phyloP scores from a whole-genome alignment of 2,888 invertebrate species.

The Pyrochroa serraticornis region DNA sequence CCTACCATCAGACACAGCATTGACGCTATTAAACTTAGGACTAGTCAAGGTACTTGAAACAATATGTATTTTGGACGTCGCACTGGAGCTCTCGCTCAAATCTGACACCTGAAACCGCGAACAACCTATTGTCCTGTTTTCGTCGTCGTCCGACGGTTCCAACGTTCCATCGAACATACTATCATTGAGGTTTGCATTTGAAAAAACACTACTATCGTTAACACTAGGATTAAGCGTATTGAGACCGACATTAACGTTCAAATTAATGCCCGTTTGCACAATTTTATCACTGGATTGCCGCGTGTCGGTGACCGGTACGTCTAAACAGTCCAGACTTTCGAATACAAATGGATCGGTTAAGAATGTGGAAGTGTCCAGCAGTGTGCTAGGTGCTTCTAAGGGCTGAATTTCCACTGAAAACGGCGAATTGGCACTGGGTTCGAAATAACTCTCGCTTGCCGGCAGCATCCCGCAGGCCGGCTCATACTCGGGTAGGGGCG shows the following conservation, averaged over 20 bases:
- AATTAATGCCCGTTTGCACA: conserved; percentile 47
- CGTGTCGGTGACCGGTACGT: conserved; percentile 52
- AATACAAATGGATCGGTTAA: conserved; percentile 63
- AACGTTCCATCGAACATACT: conserved; percentile 6
- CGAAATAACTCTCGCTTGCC: conserved; percentile 48
- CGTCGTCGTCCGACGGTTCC: conserved; percentile 22
- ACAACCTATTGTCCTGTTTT: conserved; percentile 49
- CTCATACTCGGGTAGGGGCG: conserved; percentile 64
- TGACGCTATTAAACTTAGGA: conserved; percentile 55
- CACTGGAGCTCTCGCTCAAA: conserved; percentile 34
- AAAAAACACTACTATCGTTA: conserved; percentile 44
- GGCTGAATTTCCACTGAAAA: conserved; percentile 60
- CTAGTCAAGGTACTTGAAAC: conserved; percentile 54
- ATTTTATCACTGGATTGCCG: conserved; percentile 49
- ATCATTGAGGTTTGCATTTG: conserved; percentile 30
- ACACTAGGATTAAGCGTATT: conserved; percentile 49
- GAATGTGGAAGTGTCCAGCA: conserved; percentile 60
- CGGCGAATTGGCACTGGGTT: conserved; percentile 51
- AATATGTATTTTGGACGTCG: conserved; percentile 41
- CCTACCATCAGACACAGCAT: conserved; percentile 41
- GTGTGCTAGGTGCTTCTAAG: conserved; percentile 55
- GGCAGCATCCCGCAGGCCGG: conserved; percentile 53
- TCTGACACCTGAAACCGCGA: conserved; percentile 52
- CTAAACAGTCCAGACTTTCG: conserved; percentile 48
- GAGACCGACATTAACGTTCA: conserved; percentile 47